Conservation (phyloP, 2,797 vertebrate species). For the Chrysocyon brachyurus region DNA sequence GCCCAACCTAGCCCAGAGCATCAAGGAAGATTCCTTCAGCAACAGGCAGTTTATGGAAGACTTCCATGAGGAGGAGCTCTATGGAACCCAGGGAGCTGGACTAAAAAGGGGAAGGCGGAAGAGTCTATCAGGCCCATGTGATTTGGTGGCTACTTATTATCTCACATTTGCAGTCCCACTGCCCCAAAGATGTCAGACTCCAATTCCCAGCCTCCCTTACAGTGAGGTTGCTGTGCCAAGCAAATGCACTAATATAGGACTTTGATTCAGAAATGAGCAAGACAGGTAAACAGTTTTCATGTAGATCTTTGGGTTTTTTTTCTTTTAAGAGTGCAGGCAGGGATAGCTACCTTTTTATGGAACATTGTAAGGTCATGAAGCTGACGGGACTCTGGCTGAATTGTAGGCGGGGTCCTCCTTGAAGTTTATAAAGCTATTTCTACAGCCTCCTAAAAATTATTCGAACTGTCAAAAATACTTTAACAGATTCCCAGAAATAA, state of each 20-base stretch:
- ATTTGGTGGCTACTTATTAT: not conserved
- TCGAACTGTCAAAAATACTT: not conserved
- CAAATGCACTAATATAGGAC: not conserved
- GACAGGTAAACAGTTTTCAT: not conserved
- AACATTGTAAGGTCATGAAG: not conserved
- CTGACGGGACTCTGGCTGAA: not conserved
- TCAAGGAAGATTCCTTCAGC: not conserved
- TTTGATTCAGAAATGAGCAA: not conserved
- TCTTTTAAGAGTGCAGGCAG: not conserved
- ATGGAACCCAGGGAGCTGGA: not conserved
- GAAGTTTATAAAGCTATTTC: not conserved
- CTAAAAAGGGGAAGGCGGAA: not conserved
- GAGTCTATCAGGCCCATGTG: not conserved
- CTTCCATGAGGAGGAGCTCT: not conserved
- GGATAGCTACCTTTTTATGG: not conserved
- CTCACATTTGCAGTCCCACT: not conserved
- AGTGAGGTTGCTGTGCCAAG: not conserved
- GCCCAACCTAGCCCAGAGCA: not conserved
- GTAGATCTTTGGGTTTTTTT: no score
- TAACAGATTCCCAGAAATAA: not conserved
- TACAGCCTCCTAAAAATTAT: not conserved
- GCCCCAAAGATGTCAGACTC: not conserved
- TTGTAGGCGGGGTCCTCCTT: not conserved
- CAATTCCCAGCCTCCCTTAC: not conserved
- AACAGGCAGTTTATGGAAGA: not conserved